Evolutionary conservation across 2,797 vertebrate genomes (phyloP), one percentile per base, ranked within the genome.

Genomic region (Acipenser oxyrinchus): DNA sequence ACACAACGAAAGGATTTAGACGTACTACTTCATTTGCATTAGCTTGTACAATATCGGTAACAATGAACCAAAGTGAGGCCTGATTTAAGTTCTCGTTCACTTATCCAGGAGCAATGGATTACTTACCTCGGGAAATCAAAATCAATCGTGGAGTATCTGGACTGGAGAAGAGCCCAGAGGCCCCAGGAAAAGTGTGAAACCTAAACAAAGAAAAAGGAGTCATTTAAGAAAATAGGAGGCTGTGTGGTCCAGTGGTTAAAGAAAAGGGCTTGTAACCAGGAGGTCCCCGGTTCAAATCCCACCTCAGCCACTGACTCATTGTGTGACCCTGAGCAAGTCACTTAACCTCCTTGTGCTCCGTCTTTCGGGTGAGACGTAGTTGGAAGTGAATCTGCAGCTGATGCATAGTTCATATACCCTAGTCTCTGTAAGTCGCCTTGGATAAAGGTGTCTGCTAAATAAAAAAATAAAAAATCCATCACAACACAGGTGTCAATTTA

Each of bases 11-110:
- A 91, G 89, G 82, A 90, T 93, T 95, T 95, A 91, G 92, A 93
- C 80, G 85, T 89, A 87, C 85, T 88, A 85, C 88, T 93, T 95
- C 94, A 89, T 88, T 94, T 90, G 89, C 89, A 94, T 96, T 95
- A 95, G 84, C 68, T 78, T 90, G 90, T 90, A 92, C 88, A 91
- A 91, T 92, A 89, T 95, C 90, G 90, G 85, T 72, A 80, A 77
- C 70, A 72, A 78, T 79, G 80, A 89, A 88, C 85, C 86, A 86
- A 86, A 86, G 80, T 63, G 75, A 80, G 87, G 84, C 89, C 79
- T 81, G 81, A 81, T 89, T 18, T 68, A 64, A 76, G 78, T 79
- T 81, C 79, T 82, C 81, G 77, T 80, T 83, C 82, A 79, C 78
- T 75, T 77, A 82, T 81, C 81, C 66, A 74, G 75, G 81, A 88